Percentiles rank a stretch among this genome's conserved stretches.
phyloP scores from a whole-genome alignment of 1,140 invertebrate species.

The Drosophila melanica region DNA sequence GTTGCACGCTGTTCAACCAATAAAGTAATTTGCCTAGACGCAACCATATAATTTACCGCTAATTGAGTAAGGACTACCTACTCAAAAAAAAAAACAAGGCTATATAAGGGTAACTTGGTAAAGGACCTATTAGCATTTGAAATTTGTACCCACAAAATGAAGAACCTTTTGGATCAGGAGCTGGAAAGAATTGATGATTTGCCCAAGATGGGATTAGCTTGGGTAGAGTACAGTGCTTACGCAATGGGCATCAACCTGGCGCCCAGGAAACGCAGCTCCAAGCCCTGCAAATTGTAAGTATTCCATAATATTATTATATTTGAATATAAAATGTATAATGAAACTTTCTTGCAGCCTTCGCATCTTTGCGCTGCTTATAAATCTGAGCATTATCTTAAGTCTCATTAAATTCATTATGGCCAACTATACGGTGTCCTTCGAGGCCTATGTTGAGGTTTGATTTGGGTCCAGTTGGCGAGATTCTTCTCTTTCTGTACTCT shows the following conservation, averaged over 20 bases:
- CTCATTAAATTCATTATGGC: conserved; percentile 54
- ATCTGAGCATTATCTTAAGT: conserved; percentile 61
- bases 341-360: conserved; percentile 30
- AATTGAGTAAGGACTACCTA: conserved; percentile 47
- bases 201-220: conserved; percentile 56
- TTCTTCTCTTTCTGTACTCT: background rate
- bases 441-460: conserved; percentile 66
- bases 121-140: conserved; percentile 30
- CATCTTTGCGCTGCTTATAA: conserved; percentile 36
- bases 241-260: conserved; percentile 61
- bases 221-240: conserved; percentile 64
- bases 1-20: conserved; percentile 59
- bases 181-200: conserved; percentile 54
- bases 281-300: conserved; percentile 53
- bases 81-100: conserved; percentile 30
- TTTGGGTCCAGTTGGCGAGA: accelerated
- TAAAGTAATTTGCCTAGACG: conserved; percentile 52
- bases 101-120: conserved; percentile 44
- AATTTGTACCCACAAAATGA: conserved; percentile 38
- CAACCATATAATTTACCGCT: conserved; percentile 68
- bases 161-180: conserved; percentile 56
- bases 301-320: background rate
- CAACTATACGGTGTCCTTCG: conserved; percentile 62
- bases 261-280: conserved; percentile 60
- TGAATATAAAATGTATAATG: background rate